A percentile compares a stretch with the other conserved stretches of the same genome.
Evolutionary conservation across 2,888 invertebrate species (phyloP).

Genomic region (Sesia apiformis): DNA sequence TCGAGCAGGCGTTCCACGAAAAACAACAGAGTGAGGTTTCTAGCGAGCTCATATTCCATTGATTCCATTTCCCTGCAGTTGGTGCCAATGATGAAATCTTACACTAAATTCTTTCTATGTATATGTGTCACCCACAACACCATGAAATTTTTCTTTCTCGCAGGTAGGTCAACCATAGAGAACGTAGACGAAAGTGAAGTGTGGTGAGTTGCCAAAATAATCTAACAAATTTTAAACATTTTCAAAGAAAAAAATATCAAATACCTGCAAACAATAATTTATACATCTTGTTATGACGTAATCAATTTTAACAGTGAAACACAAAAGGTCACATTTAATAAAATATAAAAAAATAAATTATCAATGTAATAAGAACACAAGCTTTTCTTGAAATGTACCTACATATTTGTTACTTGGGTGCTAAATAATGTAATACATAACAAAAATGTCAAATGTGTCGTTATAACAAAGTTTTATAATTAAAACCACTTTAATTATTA

Average conservation of each 20-base stretch:
- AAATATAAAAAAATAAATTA: too few species aligned
- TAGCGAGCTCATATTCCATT: slow-evolving; percentile 93
- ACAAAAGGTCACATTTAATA: too few species aligned
- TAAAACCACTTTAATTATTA: too few species aligned
- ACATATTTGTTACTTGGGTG: too few species aligned
- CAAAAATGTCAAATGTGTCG: too few species aligned
- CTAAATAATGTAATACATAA: too few species aligned
- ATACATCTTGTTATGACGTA: not conserved
- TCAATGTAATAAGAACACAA: too few species aligned
- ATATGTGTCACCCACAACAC: slow-evolving; percentile 75
- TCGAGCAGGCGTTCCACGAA: slow-evolving; percentile 98
- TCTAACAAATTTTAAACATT: not conserved
- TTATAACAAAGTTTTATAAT: too few species aligned
- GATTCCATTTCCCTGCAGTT: slow-evolving; percentile 86
- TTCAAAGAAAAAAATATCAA: slow-evolving; percentile 1
- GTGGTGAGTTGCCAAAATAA: slow-evolving; percentile 19
- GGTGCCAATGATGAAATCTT: slow-evolving; percentile 69
- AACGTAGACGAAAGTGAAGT: slow-evolving; percentile 38
- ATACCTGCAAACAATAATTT: not conserved
- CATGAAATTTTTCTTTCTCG: slow-evolving; percentile 63
- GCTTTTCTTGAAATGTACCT: too few species aligned
- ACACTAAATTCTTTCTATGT: slow-evolving; percentile 70
- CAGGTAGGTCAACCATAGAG: slow-evolving; percentile 46
- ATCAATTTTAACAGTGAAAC: too few species aligned
- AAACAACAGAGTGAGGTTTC: slow-evolving; percentile 97